Evolutionary conservation across 2,888 invertebrate genomes (phyloP).

Genomic region (Omphaloscelis lunosa): DNA sequence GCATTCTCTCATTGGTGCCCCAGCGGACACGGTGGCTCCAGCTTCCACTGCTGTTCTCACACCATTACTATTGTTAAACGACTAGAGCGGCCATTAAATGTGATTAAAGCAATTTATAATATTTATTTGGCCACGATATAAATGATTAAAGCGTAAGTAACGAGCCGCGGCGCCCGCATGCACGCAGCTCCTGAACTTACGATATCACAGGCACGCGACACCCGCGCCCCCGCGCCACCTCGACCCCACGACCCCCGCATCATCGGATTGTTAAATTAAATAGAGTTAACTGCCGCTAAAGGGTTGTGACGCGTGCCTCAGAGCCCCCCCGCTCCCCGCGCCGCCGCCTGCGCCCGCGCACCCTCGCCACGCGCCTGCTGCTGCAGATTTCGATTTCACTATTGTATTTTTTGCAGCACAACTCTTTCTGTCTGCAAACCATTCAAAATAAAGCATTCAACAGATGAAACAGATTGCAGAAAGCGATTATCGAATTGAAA

Average conservation of each 20-base stretch:
- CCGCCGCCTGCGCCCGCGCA: constrained; percentile 70
- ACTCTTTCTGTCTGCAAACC: constrained; percentile 53
- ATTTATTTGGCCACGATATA: constrained; percentile 78
- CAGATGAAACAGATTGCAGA: constrained; percentile 46
- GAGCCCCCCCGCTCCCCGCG: constrained; percentile 44
- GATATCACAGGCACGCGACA: constrained; percentile 66
- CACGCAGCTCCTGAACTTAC: constrained; percentile 34
- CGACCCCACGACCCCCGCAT: constrained; percentile 47
- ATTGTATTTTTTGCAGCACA: constrained; percentile 68
- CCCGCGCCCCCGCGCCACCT: constrained; percentile 61
- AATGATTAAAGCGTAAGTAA: constrained; percentile 68
- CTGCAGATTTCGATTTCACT: constrained; percentile 77
- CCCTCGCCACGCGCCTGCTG: constrained; percentile 60
- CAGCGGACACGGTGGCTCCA: not conserved
- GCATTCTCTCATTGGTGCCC: not conserved
- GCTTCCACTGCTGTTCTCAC: constrained; percentile 11
- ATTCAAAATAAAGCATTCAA: constrained; percentile 36
- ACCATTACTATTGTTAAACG: constrained; percentile 55
- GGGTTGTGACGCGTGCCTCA: constrained; percentile 76
- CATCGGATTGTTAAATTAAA: constrained; percentile 75
- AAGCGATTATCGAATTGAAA: constrained; percentile 29
- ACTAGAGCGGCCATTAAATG: constrained; percentile 71
- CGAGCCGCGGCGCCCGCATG: constrained; percentile 68
- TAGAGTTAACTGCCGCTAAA: constrained; percentile 80
- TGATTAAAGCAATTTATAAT: constrained; percentile 86